phyloP scores from a whole-genome alignment of 2,113 vertebrate genomes.

The Desmodus rotundus region DNA sequence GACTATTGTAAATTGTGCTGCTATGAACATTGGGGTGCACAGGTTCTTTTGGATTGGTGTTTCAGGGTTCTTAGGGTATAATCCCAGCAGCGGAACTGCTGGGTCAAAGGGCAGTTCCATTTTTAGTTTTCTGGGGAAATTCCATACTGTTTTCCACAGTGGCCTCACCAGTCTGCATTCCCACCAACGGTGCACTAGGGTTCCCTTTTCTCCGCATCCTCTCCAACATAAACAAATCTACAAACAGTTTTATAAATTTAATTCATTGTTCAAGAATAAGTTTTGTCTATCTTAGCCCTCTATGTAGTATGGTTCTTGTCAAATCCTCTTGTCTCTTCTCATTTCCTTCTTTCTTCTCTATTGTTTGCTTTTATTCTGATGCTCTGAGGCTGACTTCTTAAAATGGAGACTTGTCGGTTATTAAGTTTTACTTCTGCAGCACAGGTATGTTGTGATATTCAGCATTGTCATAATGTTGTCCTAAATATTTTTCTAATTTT shows the following conservation, averaged over 20 bases:
- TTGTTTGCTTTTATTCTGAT: constrained; percentile 3
- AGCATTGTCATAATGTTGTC: not conserved
- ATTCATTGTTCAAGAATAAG: not conserved
- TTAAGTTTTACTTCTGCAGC: not conserved
- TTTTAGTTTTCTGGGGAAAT: too few species aligned
- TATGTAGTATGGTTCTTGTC: not conserved
- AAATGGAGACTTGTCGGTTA: not conserved
- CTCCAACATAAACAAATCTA: too few species aligned
- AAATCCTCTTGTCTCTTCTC: not conserved
- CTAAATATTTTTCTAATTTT: constrained; percentile 6
- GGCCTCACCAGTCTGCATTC: too few species aligned
- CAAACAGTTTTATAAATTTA: not conserved
- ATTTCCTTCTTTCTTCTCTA: constrained; percentile 4
- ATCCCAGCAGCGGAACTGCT: too few species aligned
- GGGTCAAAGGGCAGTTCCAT: too few species aligned
- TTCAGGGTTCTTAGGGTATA: too few species aligned
- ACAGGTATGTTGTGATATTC: not conserved
- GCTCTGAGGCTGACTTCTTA: not conserved
- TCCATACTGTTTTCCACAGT: too few species aligned
- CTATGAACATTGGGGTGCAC: too few species aligned
- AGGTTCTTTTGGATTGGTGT: too few species aligned
- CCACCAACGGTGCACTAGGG: too few species aligned
- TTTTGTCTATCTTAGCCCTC: not conserved
- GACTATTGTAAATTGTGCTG: too few species aligned
- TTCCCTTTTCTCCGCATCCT: too few species aligned